Evolutionary conservation across 2,797 vertebrate species (phyloP).

Genomic region (Menidia menidia): DNA sequence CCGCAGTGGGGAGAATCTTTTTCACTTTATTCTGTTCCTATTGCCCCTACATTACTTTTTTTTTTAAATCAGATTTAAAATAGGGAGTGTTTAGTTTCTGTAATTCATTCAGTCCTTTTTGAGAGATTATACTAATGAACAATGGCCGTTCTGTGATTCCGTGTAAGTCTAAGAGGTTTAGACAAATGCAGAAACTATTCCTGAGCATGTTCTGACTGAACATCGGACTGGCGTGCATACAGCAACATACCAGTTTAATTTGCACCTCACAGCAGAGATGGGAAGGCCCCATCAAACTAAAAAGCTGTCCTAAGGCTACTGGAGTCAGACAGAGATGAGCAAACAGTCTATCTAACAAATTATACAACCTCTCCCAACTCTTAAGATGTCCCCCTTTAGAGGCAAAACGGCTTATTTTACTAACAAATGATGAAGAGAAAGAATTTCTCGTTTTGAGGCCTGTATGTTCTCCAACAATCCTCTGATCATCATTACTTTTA

Average conservation of each 20-base stretch:
- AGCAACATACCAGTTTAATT: constrained; percentile 45
- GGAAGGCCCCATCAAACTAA: constrained; percentile 66
- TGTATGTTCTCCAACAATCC: constrained; percentile 28
- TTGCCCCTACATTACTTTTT: not conserved
- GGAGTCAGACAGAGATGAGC: constrained; percentile 64
- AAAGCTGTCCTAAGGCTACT: constrained; percentile 57
- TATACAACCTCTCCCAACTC: constrained; percentile 21
- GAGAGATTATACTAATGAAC: not conserved
- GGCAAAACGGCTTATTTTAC: constrained; percentile 4
- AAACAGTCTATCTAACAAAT: constrained; percentile 36
- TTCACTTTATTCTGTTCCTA: not conserved
- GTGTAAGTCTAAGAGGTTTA: not conserved
- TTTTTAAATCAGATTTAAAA: not conserved
- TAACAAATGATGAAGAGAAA: not conserved
- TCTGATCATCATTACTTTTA: constrained; percentile 53
- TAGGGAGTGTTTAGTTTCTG: not conserved
- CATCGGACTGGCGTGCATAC: constrained; percentile 14
- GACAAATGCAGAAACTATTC: constrained; percentile 3
- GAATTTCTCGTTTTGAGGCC: not conserved
- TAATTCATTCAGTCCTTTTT: not conserved
- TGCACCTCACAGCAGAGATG: constrained; percentile 48
- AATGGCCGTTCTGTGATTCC: not conserved
- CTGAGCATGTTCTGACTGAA: constrained; percentile 46
- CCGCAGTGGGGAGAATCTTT: not conserved
- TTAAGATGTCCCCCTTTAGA: not conserved